Base-by-base conservation (phyloP, 2,888 invertebrate species). In the Herminia tarsipennalis region DNA sequence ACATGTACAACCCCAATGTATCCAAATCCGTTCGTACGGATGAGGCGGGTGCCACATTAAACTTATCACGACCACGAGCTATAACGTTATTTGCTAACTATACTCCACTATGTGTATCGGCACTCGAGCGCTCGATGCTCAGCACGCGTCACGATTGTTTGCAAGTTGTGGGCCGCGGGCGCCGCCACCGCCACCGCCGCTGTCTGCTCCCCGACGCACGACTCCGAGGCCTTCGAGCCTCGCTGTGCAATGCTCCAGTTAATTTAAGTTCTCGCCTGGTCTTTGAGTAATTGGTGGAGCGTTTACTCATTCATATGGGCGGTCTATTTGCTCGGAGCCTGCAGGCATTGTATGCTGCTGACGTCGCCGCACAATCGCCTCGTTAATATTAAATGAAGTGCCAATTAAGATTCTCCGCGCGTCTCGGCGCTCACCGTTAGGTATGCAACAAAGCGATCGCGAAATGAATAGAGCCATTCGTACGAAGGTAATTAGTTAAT, bases 181-280 rank as follows among this genome's bases (percentile, higher is more conserved):
- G 39, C 35, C 46, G 56, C 40, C 48, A 45, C 57, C 46, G 43
- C 47, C 54, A 49, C 40, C 51, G 56, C 44, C 40, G 51, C 48
- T 48, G 33, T 54, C 12, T 22, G 34, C 47, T n/a, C n/a, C n/a
- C n/a, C n/a, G n/a, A n/a, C n/a, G n/a, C n/a, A n/a, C n/a, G n/a
- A n/a, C n/a, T n/a, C n/a, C n/a, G n/a, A n/a, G n/a, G n/a, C n/a
- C n/a, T n/a, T n/a, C n/a, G n/a, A n/a, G n/a, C n/a, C n/a, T n/a
- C 59, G 59, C 56, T 44, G 37, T 9, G 27, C 48, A 32, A 35
- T 44, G 45, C 52, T 40, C 56, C 61, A 51, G 75, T 73, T 75
- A 73, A 77, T 78, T 77, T 74, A 74, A 78, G 78, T 74, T 78
- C 51, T 45, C 55, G 49, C 35, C 25, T 60, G 38, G 42, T 58